A percentile compares a stretch with the other conserved stretches of the same genome.
Conservation (phyloP, 1,140 invertebrate species). For the Metopolophium dirhodum region DNA sequence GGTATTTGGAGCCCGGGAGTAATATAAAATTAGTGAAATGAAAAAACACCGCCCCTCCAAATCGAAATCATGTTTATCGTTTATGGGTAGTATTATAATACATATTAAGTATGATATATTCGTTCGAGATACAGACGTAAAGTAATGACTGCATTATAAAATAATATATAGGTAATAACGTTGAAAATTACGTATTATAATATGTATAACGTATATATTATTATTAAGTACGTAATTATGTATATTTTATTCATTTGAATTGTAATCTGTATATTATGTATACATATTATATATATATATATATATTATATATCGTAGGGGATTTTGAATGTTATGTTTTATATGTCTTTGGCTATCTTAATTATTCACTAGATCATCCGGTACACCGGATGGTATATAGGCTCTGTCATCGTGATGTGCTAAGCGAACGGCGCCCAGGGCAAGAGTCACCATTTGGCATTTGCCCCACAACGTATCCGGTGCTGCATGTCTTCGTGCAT, state of each 20-base stretch:
- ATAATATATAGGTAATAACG: not conserved
- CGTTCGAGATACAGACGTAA: not conserved
- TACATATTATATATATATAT: not conserved
- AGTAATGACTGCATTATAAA: not conserved
- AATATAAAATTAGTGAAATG: not conserved
- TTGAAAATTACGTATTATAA: not conserved
- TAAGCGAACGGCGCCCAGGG: not conserved
- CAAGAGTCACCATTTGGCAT: conserved; percentile 6
- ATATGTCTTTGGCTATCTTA: not conserved
- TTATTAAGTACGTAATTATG: not conserved
- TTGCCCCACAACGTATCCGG: not conserved
- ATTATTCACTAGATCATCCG: conserved; percentile 1
- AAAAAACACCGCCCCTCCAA: not conserved
- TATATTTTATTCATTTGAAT: conserved; percentile 10
- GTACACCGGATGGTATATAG: not conserved
- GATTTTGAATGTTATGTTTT: not conserved
- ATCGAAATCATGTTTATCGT: not conserved
- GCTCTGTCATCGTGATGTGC: not conserved
- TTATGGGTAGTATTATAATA: not conserved
- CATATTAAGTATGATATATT: not conserved
- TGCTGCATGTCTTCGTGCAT: not conserved
- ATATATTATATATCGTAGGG: not conserved
- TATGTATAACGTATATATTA: not conserved
- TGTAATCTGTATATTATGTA: not conserved
- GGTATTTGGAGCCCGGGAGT: not conserved